Evolutionary conservation across 30 jellyfish, hydroid and myxozoan species (phyloP), one percentile per base, ranked within the genome.

Genomic region (Hydractinia echinata): DNA sequence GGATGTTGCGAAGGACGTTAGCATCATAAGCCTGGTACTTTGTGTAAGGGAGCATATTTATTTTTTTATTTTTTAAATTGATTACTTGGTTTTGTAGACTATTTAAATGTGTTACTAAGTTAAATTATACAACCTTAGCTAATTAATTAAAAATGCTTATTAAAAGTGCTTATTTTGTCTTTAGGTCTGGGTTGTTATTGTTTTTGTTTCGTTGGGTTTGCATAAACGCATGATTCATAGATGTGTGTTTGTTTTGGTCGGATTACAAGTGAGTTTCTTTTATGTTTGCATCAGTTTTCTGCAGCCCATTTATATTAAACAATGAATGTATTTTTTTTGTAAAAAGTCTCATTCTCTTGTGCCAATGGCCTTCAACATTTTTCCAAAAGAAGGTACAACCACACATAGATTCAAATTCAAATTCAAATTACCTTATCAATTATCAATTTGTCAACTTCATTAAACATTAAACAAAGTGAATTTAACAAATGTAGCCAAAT

Each of bases 181-280:
- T 4, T 76, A 89, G 97, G 76, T 85, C 49, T 89, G 95, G 95
- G 97, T 89, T 19, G 5, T 56, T n/a, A 61, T 69, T 30, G 97
- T 89, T 10, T 84, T 89, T 56, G 15, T 80, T 51, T 61, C 72
- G 5, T 56, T 87, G 61, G 74, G 83, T 55, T 76, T 51, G 51
- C 67, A 68, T 81, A 79, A 85, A 51, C 82, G 88, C 54, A 72
- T 80, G 48, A 84, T 82, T 10, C 95, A 89, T 20, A 78, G 87
- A 73, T 85, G 67, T 78, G 85, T 95, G n/a, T 62, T 84, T 18
- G 56, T 61, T 50, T 87, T 89, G 50, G 71, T 89, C 4, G 56
- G 76, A 6, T 81, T 58, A 76, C 97, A 89, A 93, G 97, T 89
- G 53, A 19, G 51, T 51, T 54, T 13, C 18, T 58, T 13, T 58